Percentiles rank a stretch among this genome's conserved stretches.
Conservation (phyloP, 2,113 vertebrate genomes). For the Poeciliopsis prolifica region DNA sequence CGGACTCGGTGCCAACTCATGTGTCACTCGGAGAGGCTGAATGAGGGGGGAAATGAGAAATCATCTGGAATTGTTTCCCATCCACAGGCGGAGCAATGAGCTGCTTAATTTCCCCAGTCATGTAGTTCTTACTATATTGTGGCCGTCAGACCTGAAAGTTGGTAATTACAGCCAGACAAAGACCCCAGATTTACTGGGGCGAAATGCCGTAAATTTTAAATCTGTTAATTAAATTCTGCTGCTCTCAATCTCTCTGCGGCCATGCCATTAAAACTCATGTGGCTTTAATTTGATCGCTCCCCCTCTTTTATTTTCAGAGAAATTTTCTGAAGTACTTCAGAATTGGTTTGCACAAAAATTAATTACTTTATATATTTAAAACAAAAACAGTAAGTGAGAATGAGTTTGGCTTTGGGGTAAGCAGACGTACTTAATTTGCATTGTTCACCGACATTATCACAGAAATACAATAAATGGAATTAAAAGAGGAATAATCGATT, state of each 20-base stretch:
- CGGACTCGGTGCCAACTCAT: slow-evolving; percentile 37
- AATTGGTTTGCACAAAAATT: not conserved
- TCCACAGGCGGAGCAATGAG: slow-evolving; percentile 33
- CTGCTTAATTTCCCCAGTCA: slow-evolving; percentile 59
- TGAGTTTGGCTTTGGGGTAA: not conserved
- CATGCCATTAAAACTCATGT: slow-evolving; percentile 57
- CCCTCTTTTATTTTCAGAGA: slow-evolving; percentile 38
- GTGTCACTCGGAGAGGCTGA: slow-evolving; percentile 38
- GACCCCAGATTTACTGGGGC: slow-evolving; percentile 66
- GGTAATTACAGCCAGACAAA: slow-evolving; percentile 69
- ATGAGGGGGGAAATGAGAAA: slow-evolving; percentile 41
- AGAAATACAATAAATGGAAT: not conserved
- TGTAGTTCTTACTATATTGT: slow-evolving; percentile 51
- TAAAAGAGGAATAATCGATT: not conserved
- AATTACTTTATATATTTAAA: not conserved
- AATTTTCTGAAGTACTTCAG: slow-evolving; percentile 3
- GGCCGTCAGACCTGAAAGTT: slow-evolving; percentile 60
- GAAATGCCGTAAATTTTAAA: slow-evolving; percentile 63
- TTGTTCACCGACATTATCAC: not conserved
- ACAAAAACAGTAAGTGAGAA: not conserved
- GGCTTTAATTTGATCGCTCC: slow-evolving; percentile 58
- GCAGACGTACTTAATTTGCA: not conserved
- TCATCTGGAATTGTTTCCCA: slow-evolving; percentile 64
- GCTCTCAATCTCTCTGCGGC: slow-evolving; percentile 57
- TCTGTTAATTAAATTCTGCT: slow-evolving; percentile 71